A percentile compares a stretch with the other conserved stretches of the same genome.
Evolutionary conservation across 1,140 invertebrate species (phyloP).

Genomic region (Chironomus striatipennis): DNA sequence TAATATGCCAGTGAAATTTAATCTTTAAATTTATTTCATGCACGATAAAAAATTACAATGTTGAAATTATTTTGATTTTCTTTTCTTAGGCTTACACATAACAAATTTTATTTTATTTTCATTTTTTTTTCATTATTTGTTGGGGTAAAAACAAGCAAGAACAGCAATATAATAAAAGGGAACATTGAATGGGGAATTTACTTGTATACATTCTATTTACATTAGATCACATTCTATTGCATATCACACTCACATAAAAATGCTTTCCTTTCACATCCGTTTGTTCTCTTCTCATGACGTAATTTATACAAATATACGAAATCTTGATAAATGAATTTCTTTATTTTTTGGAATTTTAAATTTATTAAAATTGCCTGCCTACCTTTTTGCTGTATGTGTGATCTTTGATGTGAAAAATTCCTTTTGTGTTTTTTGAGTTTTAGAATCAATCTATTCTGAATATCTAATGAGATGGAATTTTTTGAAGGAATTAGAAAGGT

Average conservation of each 20-base stretch:
- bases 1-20: not conserved
- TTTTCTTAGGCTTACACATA: not conserved
- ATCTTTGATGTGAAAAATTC: too few relatives aligned
- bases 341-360: constrained; percentile 4
- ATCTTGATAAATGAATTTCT: not conserved
- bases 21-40: constrained; percentile 17
- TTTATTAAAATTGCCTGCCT: not conserved
- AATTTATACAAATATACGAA: not conserved
- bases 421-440: too few relatives aligned
- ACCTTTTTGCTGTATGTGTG: too few relatives aligned
- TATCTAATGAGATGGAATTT: too few relatives aligned
- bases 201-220: not conserved
- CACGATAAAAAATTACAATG: constrained; percentile 20
- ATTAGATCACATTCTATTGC: not conserved
- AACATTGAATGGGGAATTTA: not conserved
- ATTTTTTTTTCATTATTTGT: not conserved
- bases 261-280: too few relatives aligned
- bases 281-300: not conserved
- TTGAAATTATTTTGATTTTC: not conserved
- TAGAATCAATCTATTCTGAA: too few relatives aligned
- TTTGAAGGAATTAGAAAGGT: too few relatives aligned
- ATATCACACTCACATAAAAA: not conserved
- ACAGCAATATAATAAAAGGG: not conserved
- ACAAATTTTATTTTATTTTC: not conserved
- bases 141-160: not conserved